Conservation (phyloP, 30 jellyfish, hydroid and myxozoan species). For the Aurelia sp. region DNA sequence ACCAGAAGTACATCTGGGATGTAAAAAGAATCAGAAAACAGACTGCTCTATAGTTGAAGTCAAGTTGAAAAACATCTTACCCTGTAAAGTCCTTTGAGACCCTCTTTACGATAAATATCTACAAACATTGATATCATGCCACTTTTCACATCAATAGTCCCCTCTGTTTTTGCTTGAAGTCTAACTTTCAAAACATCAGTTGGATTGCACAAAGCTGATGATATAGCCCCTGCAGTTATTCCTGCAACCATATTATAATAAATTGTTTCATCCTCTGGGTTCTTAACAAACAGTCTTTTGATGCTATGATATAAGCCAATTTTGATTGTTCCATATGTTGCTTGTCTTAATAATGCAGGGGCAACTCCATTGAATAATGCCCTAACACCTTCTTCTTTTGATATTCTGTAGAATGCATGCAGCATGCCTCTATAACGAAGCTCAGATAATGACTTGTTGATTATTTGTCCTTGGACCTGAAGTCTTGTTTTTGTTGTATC, state of each 20-base stretch:
- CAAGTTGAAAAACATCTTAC: slow-evolving; percentile 21
- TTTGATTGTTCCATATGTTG: slow-evolving; percentile 96
- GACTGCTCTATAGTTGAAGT: too few relatives aligned
- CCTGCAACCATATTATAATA: slow-evolving; percentile 83
- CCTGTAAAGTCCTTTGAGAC: slow-evolving; percentile 89
- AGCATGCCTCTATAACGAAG: slow-evolving; percentile 93
- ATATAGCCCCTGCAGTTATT: slow-evolving; percentile 84
- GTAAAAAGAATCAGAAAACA: too few relatives aligned
- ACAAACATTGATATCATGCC: slow-evolving; percentile 74
- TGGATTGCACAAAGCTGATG: slow-evolving; percentile 94
- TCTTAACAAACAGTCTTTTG: slow-evolving; percentile 54
- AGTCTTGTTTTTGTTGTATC: slow-evolving; percentile 96
- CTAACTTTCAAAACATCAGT: slow-evolving; percentile 96
- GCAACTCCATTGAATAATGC: slow-evolving; percentile 88
- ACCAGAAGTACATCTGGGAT: too few relatives aligned
- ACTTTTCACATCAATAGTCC: slow-evolving; percentile 33
- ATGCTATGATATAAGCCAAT: slow-evolving; percentile 95
- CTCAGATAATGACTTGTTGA: slow-evolving; percentile 65
- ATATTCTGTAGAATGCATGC: slow-evolving; percentile 84
- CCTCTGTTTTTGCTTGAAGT: slow-evolving; percentile 88
- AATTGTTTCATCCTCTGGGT: slow-evolving; percentile 89
- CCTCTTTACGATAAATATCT: slow-evolving; percentile 82
- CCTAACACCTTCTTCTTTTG: slow-evolving; percentile 86
- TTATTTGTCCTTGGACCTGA: slow-evolving; percentile 97
- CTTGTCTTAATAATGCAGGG: slow-evolving; percentile 95